Evolutionary conservation across 2,888 invertebrate genomes (phyloP), one percentile per base, ranked within the genome.

Genomic region (Temnothorax rugatulus): DNA sequence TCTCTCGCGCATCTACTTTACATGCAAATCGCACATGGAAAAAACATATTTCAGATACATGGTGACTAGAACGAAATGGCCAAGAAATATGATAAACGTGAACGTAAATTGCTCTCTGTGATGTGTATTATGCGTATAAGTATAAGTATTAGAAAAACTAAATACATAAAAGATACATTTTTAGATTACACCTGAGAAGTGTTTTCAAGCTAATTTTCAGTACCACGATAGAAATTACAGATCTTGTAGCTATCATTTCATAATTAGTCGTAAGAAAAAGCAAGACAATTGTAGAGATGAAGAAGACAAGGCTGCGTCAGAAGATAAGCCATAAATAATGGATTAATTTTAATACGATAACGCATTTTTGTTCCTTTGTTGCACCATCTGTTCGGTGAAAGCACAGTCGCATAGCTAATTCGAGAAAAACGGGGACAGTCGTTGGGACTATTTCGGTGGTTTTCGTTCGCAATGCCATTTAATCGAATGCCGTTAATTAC

Each of bases 1-100:
- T 82, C 68, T 61, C 79, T 77, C 83, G 79, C 61, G 82, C 81
- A 84, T 90, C 87, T 91, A 89, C 90, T 92, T 90, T 92, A 91
- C 88, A 91, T 92, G 91, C 69, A 90, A 92, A 92, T 92, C 79
- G 75, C 38, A 66, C 50, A 63, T 61, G 73, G 50, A 54, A 50
- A 61, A 66, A 75, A 81, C 64, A 77, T n/a, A 82, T 71, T 71
- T 63, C 50, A 63, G 34, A 13, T 44, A 69, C n/a, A 59, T 21
- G 25, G 21, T 13, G 29, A 69, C 41, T 41, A 21, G 15, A 11
- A 59, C 15, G 8, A 29, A 61, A 66, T n/a, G 25, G 38, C 52
- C 11, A 41, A 44, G 59, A 50, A 50, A 52, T 52, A 69, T 57
- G 41, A 69, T 21, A 50, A 68, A 81, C 41, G 0, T 7, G 15